These are phyloP conservation scores for Orthosia incerta DNA, from an alignment of 2,888 invertebrate species.

Conservation along the genomic window DNA sequence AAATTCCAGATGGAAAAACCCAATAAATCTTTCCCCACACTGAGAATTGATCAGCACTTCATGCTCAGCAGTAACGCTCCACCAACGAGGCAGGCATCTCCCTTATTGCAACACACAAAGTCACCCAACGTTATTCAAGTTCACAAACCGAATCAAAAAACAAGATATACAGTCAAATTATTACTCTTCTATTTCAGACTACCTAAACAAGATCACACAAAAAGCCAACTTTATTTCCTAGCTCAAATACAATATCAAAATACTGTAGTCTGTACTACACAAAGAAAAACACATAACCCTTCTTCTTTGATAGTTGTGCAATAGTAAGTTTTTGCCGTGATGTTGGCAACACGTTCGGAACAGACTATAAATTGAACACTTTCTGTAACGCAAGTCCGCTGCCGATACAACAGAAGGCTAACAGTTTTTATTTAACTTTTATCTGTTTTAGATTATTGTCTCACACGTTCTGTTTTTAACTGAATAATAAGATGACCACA, in stretches of 20 bases:
- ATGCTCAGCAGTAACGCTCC: too few relatives aligned
- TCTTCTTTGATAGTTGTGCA: conserved; percentile 43
- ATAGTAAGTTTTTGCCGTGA: conserved; percentile 40
- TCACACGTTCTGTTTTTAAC: conserved; percentile 40
- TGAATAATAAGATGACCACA: not conserved
- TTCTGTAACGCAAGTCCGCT: conserved; percentile 52
- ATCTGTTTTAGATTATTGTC: conserved; percentile 45
- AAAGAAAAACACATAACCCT: conserved; percentile 41
- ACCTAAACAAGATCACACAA: not conserved
- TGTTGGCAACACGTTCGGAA: conserved; percentile 44
- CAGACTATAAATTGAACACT: conserved; percentile 57
- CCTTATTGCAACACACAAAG: not conserved
- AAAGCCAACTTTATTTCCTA: conserved; percentile 5
- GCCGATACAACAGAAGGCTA: conserved; percentile 58
- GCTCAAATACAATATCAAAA: conserved; percentile 17
- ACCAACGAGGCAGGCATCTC: too few relatives aligned
- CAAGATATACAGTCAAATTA: conserved; percentile 2
- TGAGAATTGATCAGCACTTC: too few relatives aligned
- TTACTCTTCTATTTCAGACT: conserved; percentile 34
- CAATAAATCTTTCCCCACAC: too few relatives aligned
- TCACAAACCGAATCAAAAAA: not conserved
- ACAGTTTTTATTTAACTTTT: conserved; percentile 67
- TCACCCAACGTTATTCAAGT: not conserved
- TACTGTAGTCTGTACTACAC: conserved; percentile 22
- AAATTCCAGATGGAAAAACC: too few relatives aligned